Base-by-base conservation (phyloP, 2,113 vertebrate genomes). In the Telmatochromis sp. region DNA sequence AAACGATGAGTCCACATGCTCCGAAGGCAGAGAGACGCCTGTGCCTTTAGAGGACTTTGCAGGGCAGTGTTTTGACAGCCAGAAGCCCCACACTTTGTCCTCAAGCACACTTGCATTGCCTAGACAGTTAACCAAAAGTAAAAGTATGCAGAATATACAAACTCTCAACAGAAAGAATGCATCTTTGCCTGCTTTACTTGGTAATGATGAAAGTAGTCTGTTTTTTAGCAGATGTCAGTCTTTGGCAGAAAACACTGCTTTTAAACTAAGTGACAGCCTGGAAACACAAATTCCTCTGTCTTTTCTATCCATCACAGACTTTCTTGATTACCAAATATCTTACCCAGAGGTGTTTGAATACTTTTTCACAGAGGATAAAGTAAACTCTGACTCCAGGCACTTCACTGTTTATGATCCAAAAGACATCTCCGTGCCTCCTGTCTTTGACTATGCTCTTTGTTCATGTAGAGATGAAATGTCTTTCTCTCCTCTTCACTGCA, bases 401-500 rank as follows among this genome's bases (percentile, higher is more conserved):
- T 19, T 90, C 37, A 86, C 49, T 1, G 42, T 84, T 60, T 89
- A 11, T 49, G 70, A 91, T 35, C 87, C 19, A 5, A 79, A 87
- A 13, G 89, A 93, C 0, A 88, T 97, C 79, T 97, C 97, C 0
- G 92, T 97, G 81, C 94, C 96, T 0, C 97, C 97, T 84, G 93
- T 95, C 81, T 98, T 96, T 1, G 97, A 98, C 17, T 95, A 95
- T 84, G 93, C 97, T 37, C 96, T 97, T 70, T 96, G 95, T 4
- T 94, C 88, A 96, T 7, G 92, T 84, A 65, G 83, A 68, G 83
- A 80, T 53, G 89, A 91, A 13, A 85, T 84, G 9, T 73, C 88
- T 49, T 35, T 94, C 84, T 90, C 85, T 80, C 82, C 87, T 45
- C 55, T 91, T 53, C 83, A 70, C 19, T 21, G 28, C 42, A 81